A percentile compares a stretch with the other conserved stretches of the same genome.
phyloP scores from a whole-genome alignment of 2,888 invertebrate genomes.

The Ophraella communa region DNA sequence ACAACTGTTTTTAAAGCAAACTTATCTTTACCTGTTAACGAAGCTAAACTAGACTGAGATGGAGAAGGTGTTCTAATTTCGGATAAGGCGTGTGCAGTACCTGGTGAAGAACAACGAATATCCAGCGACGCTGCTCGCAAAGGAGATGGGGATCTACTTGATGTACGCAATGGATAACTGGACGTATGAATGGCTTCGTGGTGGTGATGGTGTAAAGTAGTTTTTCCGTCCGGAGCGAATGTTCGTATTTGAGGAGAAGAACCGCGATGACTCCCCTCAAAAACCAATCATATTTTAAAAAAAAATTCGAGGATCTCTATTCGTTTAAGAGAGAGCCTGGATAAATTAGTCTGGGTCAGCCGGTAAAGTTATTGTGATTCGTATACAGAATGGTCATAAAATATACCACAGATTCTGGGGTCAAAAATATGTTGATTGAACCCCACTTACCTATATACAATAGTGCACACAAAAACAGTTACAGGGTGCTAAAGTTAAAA shows the following conservation, averaged over 20 bases:
- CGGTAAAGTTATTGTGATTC: too few species aligned
- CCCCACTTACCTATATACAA: too few species aligned
- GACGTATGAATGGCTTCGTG: constrained; percentile 55
- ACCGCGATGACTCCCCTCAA: constrained; percentile 69
- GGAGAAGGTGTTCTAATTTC: constrained; percentile 68
- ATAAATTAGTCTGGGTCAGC: too few species aligned
- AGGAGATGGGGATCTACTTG: constrained; percentile 78
- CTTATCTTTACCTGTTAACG: constrained; percentile 60
- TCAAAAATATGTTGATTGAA: too few species aligned
- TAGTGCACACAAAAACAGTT: too few species aligned
- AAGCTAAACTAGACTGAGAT: constrained; percentile 76
- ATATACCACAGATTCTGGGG: too few species aligned
- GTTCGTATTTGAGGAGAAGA: constrained; percentile 86
- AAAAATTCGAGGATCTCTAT: too few species aligned
- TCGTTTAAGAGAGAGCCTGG: too few species aligned
- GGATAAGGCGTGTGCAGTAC: constrained; percentile 51
- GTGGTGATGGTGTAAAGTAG: constrained; percentile 58
- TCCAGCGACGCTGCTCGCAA: constrained; percentile 80
- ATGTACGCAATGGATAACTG: constrained; percentile 59
- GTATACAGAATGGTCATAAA: too few species aligned
- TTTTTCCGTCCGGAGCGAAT: constrained; percentile 81
- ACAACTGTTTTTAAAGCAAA: too few species aligned
- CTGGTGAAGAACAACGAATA: constrained; percentile 70
- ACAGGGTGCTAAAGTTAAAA: too few species aligned
- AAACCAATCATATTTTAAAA: not conserved